Evolutionary conservation across 2,888 invertebrate species (phyloP).

Genomic region (Lithophane leautieri): DNA sequence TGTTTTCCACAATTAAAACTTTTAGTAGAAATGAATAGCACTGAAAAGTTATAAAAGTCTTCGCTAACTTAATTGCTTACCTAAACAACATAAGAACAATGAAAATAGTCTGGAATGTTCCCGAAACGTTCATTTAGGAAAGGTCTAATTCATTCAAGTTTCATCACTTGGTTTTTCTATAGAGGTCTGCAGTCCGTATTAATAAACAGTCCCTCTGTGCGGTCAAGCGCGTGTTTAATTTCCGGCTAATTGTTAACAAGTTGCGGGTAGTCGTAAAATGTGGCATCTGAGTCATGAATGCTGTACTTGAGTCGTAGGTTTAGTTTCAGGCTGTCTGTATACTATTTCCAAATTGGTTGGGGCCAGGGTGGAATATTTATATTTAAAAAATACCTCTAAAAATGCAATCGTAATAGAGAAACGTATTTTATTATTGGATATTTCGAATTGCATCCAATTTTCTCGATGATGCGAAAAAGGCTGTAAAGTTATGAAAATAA

Average conservation of each 20-base stretch:
- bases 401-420: too few species aligned
- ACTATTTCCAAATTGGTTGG: not conserved
- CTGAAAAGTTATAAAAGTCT: not conserved
- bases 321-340: not conserved
- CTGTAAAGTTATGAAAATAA: not conserved
- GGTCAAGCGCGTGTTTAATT: not conserved
- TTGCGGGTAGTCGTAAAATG: not conserved
- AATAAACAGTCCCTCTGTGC: not conserved
- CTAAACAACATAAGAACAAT: not conserved
- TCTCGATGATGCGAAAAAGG: too few species aligned
- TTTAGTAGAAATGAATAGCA: too few species aligned
- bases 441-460: too few species aligned
- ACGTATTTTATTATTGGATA: too few species aligned
- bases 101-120: not conserved
- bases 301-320: not conserved
- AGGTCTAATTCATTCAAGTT: constrained; percentile 26
- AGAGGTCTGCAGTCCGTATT: not conserved
- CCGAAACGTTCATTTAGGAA: constrained; percentile 9
- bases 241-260: not conserved
- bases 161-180: not conserved
- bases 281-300: not conserved
- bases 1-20: too few species aligned
- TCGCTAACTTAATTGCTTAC: not conserved
- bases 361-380: not conserved
- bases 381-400: not conserved